Evolutionary conservation across 2,797 vertebrate species (phyloP).

Genomic region (Thripadectes ignobilis): DNA sequence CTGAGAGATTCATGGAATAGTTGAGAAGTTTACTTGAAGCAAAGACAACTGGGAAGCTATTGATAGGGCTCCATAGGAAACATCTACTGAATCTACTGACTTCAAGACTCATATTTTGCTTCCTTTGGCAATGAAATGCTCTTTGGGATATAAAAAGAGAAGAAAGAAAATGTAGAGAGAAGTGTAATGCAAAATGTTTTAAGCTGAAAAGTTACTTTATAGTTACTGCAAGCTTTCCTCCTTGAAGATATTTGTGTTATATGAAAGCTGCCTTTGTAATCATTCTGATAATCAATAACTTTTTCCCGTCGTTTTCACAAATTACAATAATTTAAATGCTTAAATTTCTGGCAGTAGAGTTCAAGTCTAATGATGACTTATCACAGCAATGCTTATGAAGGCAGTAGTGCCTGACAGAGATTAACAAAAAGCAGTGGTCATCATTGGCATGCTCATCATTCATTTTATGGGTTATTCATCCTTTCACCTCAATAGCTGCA

Average conservation of each 20-base stretch:
- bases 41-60: neutral
- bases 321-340: neutral
- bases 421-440: neutral
- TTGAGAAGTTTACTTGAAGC: neutral
- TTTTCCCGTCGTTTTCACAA: neutral
- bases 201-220: neutral
- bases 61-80: neutral
- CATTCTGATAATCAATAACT: neutral
- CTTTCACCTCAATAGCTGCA: neutral
- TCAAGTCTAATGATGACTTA: neutral
- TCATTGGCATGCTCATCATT: neutral
- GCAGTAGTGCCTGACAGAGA: neutral
- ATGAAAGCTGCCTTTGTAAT: neutral
- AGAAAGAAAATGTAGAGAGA: neutral
- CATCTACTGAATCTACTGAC: neutral
- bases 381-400: neutral
- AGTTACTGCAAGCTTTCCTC: neutral
- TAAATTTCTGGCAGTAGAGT: neutral
- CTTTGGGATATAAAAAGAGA: neutral
- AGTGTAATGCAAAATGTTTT: neutral
- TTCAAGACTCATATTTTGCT: neutral
- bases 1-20: neutral
- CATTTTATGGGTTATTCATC: neutral
- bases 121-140: neutral
- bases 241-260: neutral